Evolutionary conservation across 1,140 invertebrate genomes (phyloP).

Genomic region (Cydia fagiglandana): DNA sequence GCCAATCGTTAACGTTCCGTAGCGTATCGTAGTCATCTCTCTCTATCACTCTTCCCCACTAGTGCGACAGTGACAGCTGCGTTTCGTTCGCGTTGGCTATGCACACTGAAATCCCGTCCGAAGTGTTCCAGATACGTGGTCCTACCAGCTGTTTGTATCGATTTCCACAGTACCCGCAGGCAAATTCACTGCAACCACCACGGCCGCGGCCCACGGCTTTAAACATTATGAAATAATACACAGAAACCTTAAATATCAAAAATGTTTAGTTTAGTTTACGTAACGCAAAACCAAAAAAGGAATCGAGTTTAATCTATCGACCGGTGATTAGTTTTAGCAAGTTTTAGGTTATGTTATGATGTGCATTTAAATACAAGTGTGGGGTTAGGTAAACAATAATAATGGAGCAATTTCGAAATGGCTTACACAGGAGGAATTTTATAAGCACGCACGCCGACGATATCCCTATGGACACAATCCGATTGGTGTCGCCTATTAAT

Average conservation of each 20-base stretch:
- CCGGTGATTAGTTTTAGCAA: conserved; percentile 37
- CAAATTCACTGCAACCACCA: conserved; percentile 63
- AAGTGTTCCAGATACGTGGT: neutral
- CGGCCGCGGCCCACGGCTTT: conserved; percentile 44
- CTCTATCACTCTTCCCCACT: no score
- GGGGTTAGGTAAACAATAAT: conserved; percentile 30
- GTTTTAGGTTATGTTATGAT: conserved; percentile 54
- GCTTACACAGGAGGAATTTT: conserved; percentile 61
- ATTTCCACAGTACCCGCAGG: conserved; percentile 56
- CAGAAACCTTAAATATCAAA: neutral
- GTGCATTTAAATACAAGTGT: conserved; percentile 39
- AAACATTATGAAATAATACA: conserved; percentile 21
- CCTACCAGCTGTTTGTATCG: conserved; percentile 67
- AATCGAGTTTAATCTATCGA: conserved; percentile 18
- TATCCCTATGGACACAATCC: conserved; percentile 63
- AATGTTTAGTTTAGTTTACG: conserved; percentile 14
- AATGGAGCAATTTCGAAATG: conserved; percentile 57
- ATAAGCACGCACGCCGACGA: conserved; percentile 63
- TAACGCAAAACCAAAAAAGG: conserved; percentile 13
- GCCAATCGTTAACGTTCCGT: no score
- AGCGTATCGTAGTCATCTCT: no score
- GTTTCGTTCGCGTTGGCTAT: no score
- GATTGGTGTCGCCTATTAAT: conserved; percentile 67
- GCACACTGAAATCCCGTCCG: neutral
- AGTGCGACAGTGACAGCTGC: no score